A percentile compares a stretch with the other conserved stretches of the same genome.
These are phyloP conservation scores for Iselma pallidipennis DNA, from an alignment of 2,888 invertebrate genomes.

Conservation along the genomic window DNA sequence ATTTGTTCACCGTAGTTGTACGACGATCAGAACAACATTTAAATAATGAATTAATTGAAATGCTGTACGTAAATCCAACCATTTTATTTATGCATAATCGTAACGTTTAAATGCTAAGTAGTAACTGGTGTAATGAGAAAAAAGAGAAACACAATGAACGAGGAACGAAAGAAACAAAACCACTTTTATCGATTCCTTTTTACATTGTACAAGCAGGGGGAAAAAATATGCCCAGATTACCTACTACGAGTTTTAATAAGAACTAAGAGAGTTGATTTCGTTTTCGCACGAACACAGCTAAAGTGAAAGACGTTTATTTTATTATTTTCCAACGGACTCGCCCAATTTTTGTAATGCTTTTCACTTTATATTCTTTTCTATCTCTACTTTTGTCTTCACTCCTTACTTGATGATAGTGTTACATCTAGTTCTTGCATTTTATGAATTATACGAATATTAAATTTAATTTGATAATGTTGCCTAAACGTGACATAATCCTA, in stretches of 20 bases:
- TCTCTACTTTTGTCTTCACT: background rate
- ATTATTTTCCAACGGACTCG: background rate
- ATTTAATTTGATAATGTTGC: background rate
- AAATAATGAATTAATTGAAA: conserved; percentile 8
- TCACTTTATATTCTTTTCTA: background rate
- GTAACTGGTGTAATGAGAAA: background rate
- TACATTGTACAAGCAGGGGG: background rate
- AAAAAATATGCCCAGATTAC: background rate
- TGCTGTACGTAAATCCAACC: background rate
- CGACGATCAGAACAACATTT: background rate
- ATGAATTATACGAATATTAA: background rate
- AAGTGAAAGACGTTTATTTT: background rate
- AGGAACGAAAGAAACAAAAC: background rate
- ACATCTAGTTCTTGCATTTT: background rate
- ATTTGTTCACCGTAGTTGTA: background rate
- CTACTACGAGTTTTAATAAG: background rate
- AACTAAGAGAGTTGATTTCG: background rate
- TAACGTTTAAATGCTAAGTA: conserved; percentile 6
- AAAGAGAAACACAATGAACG: background rate
- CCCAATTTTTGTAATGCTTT: background rate
- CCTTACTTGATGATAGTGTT: background rate
- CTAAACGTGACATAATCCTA: background rate
- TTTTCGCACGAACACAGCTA: background rate
- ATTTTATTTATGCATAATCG: conserved; percentile 9
- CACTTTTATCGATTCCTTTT: conserved; percentile 1